Evolutionary conservation across 2,888 invertebrate genomes (phyloP).

Genomic region (Pammene aurita): DNA sequence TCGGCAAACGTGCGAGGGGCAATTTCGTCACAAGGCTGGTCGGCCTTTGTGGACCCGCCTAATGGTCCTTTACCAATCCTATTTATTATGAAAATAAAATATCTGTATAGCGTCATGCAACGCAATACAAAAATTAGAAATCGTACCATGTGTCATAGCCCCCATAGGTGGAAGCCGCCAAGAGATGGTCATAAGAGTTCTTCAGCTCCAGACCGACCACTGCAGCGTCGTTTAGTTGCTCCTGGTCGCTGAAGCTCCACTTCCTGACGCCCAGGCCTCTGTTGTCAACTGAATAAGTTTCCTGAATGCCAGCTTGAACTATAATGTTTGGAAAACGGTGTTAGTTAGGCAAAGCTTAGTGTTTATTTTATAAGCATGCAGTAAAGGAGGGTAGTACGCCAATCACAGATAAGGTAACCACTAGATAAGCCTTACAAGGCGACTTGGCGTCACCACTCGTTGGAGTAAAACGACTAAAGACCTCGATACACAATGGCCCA

Average conservation of each 20-base stretch:
- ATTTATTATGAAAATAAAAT: no score
- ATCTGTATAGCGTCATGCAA: no score
- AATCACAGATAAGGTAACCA: no score
- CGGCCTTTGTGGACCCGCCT: no score
- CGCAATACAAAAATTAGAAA: no score
- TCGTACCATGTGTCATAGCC: conserved; percentile 86
- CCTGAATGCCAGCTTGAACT: conserved; percentile 88
- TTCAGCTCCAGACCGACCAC: conserved; percentile 88
- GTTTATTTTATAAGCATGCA: background rate
- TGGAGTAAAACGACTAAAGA: no score
- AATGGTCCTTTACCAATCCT: no score
- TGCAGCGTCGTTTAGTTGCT: conserved; percentile 89
- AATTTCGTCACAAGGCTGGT: no score
- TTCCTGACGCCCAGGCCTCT: conserved; percentile 90
- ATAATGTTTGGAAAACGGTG: conserved; percentile 46
- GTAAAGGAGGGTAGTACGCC: background rate
- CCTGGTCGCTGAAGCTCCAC: conserved; percentile 92
- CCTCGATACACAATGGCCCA: no score
- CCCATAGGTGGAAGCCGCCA: conserved; percentile 90
- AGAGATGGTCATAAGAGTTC: conserved; percentile 93
- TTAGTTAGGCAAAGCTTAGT: conserved; percentile 3
- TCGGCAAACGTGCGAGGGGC: no score
- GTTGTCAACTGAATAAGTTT: conserved; percentile 78
- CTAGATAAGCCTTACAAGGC: no score
- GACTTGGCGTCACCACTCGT: no score